Conservation (phyloP, 2,888 invertebrate species). For the Diabrotica balteata region DNA sequence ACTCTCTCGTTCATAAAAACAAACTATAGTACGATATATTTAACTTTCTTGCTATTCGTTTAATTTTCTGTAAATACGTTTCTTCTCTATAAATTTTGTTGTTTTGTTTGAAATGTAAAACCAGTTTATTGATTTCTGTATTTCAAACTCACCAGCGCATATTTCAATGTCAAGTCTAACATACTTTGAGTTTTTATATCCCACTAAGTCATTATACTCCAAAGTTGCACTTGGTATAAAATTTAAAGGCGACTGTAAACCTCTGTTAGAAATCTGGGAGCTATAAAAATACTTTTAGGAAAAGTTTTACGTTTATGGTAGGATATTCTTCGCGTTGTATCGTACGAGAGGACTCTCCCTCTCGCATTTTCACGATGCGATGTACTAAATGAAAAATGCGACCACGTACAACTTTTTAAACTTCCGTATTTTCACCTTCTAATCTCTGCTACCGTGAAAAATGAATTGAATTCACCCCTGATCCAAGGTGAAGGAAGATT, state of each 20-base stretch:
- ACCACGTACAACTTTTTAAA: constrained; percentile 47
- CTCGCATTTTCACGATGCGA: constrained; percentile 13
- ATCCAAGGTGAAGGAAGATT: constrained; percentile 2
- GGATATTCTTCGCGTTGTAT: constrained; percentile 1
- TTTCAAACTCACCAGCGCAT: no score
- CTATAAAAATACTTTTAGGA: constrained; percentile 26
- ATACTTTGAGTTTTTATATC: no score
- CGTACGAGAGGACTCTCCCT: constrained; percentile 1
- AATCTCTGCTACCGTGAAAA: constrained; percentile 46
- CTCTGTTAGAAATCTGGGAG: constrained; percentile 24
- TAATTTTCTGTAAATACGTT: no score
- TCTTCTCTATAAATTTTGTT: no score
- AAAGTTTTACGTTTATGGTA: constrained; percentile 25
- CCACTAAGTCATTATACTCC: no score
- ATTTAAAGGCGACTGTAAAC: constrained; percentile 11
- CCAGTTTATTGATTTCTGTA: no score
- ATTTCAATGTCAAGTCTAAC: no score
- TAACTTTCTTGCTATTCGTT: no score
- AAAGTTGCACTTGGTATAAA: constrained; percentile 13
- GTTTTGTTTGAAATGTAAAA: no score
- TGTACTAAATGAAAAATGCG: constrained; percentile 42
- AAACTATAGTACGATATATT: no score
- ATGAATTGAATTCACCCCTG: constrained; percentile 33
- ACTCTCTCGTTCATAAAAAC: no score
- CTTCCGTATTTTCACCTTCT: constrained; percentile 53